Conservation (phyloP, 2,113 vertebrate species). For the human region GRCh38 chr18:39397501-39398000, state of each 20-base stretch:
- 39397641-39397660: not conserved
- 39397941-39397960: not conserved
- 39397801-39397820: not conserved
- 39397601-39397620: not conserved
- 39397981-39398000: not conserved
- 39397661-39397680: not conserved
- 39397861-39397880: not conserved
- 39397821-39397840: not conserved
- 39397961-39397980: not conserved
- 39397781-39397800: not conserved
- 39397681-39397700: not conserved
- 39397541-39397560: not conserved
- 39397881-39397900: not conserved
- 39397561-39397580: not conserved
- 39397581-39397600: not conserved
- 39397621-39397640: not conserved
- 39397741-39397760: not conserved
- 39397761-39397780: not conserved
- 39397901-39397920: not conserved
- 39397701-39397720: not conserved
- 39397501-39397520: not conserved
- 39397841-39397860: not conserved
- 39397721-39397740: not conserved
- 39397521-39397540: not conserved
- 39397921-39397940: not conserved